phyloP scores from a whole-genome alignment of 2,797 vertebrate genomes.

The Siniperca undulata region DNA sequence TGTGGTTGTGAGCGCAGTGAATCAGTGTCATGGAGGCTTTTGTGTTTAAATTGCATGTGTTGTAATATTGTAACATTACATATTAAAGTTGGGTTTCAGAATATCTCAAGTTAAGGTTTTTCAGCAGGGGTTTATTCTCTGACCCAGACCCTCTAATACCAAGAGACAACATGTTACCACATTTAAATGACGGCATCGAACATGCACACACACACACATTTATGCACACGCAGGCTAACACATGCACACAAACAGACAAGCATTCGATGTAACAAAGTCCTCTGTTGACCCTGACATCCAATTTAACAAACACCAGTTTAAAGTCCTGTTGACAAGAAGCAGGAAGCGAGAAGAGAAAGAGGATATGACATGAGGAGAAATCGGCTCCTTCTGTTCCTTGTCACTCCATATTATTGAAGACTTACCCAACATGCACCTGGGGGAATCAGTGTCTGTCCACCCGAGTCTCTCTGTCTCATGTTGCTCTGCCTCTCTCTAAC shows the following conservation, averaged over 20 bases:
- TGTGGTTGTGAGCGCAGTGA: slow-evolving; percentile 16
- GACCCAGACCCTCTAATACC: slow-evolving; percentile 51
- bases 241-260: slow-evolving; percentile 69
- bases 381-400: slow-evolving; percentile 88
- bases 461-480: slow-evolving; percentile 79
- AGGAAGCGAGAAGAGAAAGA: slow-evolving; percentile 86
- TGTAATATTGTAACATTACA: neutral
- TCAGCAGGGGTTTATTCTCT: slow-evolving; percentile 28
- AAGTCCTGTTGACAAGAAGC: slow-evolving; percentile 87
- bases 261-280: slow-evolving; percentile 81
- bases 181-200: slow-evolving; percentile 58
- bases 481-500: slow-evolving; percentile 65
- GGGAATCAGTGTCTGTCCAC: slow-evolving; percentile 87
- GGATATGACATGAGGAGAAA: slow-evolving; percentile 87
- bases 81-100: slow-evolving; percentile 10
- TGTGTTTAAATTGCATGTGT: slow-evolving; percentile 39
- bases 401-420: slow-evolving; percentile 89
- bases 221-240: slow-evolving; percentile 31
- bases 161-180: slow-evolving; percentile 69
- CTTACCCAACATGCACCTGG: slow-evolving; percentile 88
- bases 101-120: slow-evolving; percentile 36
- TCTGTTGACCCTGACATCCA: slow-evolving; percentile 83
- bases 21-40: slow-evolving; percentile 41
- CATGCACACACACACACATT: slow-evolving; percentile 14
- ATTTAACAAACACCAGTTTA: slow-evolving; percentile 87